phyloP scores from a whole-genome alignment of 2,888 invertebrate genomes.

The Trichogramma evanescens region DNA sequence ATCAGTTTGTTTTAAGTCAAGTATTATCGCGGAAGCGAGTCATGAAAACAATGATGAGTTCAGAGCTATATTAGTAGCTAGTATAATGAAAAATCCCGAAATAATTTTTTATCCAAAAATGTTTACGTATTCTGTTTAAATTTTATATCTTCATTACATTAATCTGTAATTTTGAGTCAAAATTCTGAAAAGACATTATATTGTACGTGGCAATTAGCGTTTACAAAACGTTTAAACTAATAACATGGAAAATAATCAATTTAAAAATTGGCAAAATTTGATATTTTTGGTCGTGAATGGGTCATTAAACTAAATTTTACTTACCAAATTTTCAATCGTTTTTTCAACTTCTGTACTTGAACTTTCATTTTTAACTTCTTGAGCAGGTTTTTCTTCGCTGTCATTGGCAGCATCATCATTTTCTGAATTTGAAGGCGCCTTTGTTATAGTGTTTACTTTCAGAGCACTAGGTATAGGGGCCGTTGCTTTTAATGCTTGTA shows the following conservation, averaged over 20 bases:
- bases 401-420: constrained; percentile 23
- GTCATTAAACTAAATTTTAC: constrained; percentile 16
- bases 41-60: too few species aligned
- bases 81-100: too few species aligned
- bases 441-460: constrained; percentile 62
- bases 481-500: constrained; percentile 73
- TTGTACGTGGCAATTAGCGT: neutral
- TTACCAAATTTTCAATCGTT: constrained; percentile 54
- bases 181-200: too few species aligned
- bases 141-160: too few species aligned
- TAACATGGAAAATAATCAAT: neutral
- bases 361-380: constrained; percentile 48
- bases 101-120: too few species aligned
- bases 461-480: constrained; percentile 75
- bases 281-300: neutral
- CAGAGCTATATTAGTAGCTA: too few species aligned
- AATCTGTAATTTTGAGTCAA: too few species aligned
- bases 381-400: neutral
- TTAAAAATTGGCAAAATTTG: neutral
- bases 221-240: neutral
- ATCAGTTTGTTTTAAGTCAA: too few species aligned
- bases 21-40: too few species aligned
- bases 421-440: constrained; percentile 37
- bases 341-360: constrained; percentile 52
- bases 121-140: too few species aligned